phyloP scores from a whole-genome alignment of 2,113 vertebrate species.

The Bos indicus region DNA sequence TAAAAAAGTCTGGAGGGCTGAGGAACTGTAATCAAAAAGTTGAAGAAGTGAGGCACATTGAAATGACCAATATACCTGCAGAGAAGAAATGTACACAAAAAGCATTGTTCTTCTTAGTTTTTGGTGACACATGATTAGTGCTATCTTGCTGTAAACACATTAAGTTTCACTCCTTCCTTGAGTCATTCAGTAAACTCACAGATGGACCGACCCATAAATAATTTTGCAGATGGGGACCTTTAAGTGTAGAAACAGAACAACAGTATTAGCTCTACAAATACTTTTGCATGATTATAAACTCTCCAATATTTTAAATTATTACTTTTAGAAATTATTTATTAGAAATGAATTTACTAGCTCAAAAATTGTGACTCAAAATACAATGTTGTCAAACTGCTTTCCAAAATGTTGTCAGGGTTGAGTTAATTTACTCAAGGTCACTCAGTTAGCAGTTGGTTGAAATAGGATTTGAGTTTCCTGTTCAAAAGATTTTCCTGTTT shows the following conservation, averaged over 20 bases:
- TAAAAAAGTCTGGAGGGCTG: background rate
- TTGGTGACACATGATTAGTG: background rate
- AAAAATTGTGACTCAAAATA: background rate
- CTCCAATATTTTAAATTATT: background rate
- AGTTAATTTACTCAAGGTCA: background rate
- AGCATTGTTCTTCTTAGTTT: background rate
- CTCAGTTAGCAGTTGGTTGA: background rate
- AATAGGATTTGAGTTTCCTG: background rate
- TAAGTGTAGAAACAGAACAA: background rate
- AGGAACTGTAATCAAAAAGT: background rate
- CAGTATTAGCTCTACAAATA: background rate
- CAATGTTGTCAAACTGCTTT: background rate
- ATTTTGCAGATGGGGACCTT: background rate
- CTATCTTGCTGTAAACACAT: background rate
- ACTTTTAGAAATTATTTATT: background rate
- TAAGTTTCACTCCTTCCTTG: background rate
- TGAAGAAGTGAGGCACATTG: background rate
- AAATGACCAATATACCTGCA: background rate
- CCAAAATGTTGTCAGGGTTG: background rate
- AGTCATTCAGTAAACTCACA: background rate
- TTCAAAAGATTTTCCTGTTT: background rate
- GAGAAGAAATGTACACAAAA: background rate
- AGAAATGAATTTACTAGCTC: background rate
- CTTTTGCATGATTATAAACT: background rate
- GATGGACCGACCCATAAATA: background rate